These are phyloP conservation scores for Hemicentrotus pulcherrimus DNA, from an alignment of 35 echinoderm and acorn worm species.

Conservation along the genomic window DNA sequence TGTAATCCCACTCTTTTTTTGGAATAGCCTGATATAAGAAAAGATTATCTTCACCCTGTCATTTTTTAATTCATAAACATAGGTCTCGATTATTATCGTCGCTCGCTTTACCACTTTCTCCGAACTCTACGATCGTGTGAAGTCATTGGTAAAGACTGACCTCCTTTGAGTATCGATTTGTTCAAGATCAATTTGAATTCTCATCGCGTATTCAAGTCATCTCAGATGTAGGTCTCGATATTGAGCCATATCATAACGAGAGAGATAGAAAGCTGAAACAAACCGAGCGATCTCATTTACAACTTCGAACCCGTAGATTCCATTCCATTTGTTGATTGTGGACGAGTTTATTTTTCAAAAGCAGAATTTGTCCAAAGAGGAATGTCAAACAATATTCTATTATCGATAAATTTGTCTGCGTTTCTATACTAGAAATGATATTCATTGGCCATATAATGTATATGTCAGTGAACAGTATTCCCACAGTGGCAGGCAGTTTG, in stretches of 20 bases:
- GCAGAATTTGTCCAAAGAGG: not conserved
- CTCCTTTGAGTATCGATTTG: not conserved
- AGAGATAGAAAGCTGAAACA: not conserved
- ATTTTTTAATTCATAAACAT: no score
- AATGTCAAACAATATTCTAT: not conserved
- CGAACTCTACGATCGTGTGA: not conserved
- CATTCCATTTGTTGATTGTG: not conserved
- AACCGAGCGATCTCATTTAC: not conserved
- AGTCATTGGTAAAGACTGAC: not conserved
- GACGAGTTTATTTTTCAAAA: not conserved
- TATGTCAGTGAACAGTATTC: no score
- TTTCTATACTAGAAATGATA: no score
- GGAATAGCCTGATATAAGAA: no score
- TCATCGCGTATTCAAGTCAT: not conserved
- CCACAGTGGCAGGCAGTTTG: no score
- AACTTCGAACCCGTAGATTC: not conserved
- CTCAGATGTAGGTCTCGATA: not conserved
- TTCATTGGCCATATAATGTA: no score
- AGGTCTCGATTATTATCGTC: not conserved
- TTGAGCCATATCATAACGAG: not conserved
- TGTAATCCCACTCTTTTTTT: no score
- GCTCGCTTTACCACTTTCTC: not conserved
- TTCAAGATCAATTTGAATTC: slow-evolving; percentile 13
- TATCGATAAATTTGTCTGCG: no score
- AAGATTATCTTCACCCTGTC: no score